A percentile compares a stretch with the other conserved stretches of the same genome.
These are phyloP conservation scores for Calliopsis andreniformis DNA, from an alignment of 1,140 invertebrate genomes.

Conservation along the genomic window DNA sequence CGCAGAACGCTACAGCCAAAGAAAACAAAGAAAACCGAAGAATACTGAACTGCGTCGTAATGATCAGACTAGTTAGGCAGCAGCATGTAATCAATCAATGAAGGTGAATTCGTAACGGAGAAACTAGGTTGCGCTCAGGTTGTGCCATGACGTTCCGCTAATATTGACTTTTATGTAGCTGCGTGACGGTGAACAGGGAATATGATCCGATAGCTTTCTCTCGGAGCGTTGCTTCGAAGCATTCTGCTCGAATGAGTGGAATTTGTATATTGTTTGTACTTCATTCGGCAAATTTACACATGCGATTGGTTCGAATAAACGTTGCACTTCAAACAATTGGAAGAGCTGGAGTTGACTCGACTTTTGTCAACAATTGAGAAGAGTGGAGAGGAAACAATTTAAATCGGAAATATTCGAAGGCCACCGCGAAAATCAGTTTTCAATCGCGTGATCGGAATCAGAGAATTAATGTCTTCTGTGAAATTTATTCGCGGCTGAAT, in stretches of 20 bases:
- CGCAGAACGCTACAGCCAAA: background rate
- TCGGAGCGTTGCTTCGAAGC: background rate
- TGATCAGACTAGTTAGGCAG: background rate
- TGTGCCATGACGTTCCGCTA: conserved; percentile 12
- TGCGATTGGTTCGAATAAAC: background rate
- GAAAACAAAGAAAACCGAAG: background rate
- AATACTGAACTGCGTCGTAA: background rate
- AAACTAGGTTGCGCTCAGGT: conserved; percentile 31
- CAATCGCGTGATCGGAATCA: background rate
- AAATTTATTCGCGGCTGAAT: background rate
- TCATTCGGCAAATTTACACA: background rate
- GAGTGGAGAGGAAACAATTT: too few relatives aligned
- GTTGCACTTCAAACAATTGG: too few relatives aligned
- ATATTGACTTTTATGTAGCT: conserved; percentile 52
- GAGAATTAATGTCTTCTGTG: conserved; percentile 3
- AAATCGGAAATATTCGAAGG: background rate
- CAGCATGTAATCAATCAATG: conserved; percentile 44
- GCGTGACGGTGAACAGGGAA: background rate
- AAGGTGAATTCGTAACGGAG: conserved; percentile 28
- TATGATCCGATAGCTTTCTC: conserved; percentile 37
- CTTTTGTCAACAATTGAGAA: too few relatives aligned
- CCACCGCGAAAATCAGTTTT: background rate
- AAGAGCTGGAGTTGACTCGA: too few relatives aligned
- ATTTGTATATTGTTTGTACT: background rate
- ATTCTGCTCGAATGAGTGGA: conserved; percentile 19